Evolutionary conservation across 2,797 vertebrate species (phyloP).

Genomic region (Anableps anableps): DNA sequence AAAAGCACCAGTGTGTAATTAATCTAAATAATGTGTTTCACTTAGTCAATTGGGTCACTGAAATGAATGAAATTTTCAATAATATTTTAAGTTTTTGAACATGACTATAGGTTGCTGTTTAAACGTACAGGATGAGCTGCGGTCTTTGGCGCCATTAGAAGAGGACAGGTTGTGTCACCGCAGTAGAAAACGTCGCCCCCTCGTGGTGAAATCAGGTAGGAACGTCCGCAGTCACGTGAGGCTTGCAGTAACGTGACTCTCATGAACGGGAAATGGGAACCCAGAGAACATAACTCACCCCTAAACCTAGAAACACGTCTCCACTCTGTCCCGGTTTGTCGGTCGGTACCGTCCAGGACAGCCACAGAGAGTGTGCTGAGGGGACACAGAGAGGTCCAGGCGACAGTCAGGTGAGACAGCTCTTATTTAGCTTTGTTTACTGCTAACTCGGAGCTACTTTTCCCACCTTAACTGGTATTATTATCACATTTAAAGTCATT

Average conservation of each 20-base stretch:
- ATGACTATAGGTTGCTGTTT: background rate
- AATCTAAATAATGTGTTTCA: background rate
- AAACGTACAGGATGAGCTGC: background rate
- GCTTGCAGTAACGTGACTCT: conserved; percentile 68
- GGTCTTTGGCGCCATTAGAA: background rate
- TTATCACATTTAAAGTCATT: background rate
- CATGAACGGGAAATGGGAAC: conserved; percentile 67
- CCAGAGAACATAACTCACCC: conserved; percentile 34
- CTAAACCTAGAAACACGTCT: conserved; percentile 19
- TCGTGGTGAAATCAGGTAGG: conserved; percentile 9
- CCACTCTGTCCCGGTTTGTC: conserved; percentile 4
- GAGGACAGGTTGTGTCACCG: background rate
- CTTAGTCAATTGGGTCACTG: background rate
- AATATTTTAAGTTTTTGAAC: background rate
- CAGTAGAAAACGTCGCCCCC: conserved; percentile 17
- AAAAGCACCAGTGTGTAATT: background rate
- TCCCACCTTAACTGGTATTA: background rate
- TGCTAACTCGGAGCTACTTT: background rate
- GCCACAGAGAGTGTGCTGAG: background rate
- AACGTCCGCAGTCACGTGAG: conserved; percentile 65
- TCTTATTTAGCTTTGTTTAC: background rate
- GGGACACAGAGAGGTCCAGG: background rate
- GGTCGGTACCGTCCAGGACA: conserved; percentile 17
- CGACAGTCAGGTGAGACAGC: conserved; percentile 35
- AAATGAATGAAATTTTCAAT: background rate